A percentile compares a stretch with the other conserved stretches of the same genome.
phyloP scores from a whole-genome alignment of 2,797 vertebrate genomes.

The Lagocephalus sceleratus region DNA sequence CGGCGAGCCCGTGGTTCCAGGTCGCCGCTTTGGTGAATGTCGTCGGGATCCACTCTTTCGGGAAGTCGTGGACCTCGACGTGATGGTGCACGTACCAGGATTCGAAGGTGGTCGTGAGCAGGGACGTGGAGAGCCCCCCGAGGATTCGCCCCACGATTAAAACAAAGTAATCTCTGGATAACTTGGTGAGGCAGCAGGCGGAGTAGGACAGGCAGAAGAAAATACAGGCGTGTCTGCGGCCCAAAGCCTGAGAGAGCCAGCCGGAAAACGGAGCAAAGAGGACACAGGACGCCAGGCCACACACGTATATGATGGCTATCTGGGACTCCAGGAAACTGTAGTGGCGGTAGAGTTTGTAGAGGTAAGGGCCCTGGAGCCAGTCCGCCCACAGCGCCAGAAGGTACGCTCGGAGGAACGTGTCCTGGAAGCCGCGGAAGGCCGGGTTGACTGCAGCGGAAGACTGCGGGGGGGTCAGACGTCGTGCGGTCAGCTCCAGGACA shows the following conservation, averaged over 20 bases:
- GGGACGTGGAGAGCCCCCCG: slow-evolving; percentile 87
- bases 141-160: slow-evolving; percentile 85
- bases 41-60: slow-evolving; percentile 87
- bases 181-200: slow-evolving; percentile 86
- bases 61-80: slow-evolving; percentile 85
- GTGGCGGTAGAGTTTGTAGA: slow-evolving; percentile 92
- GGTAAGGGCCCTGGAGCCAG: slow-evolving; percentile 93
- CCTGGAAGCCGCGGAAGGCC: slow-evolving; percentile 85
- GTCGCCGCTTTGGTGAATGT: slow-evolving; percentile 84
- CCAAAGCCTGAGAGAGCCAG: slow-evolving; percentile 83
- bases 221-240: slow-evolving; percentile 85
- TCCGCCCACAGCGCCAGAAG: slow-evolving; percentile 89
- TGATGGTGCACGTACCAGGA: slow-evolving; percentile 89
- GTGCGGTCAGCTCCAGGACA: slow-evolving; percentile 83
- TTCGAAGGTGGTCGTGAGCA: slow-evolving; percentile 88
- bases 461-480: slow-evolving; percentile 74
- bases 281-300: slow-evolving; percentile 86
- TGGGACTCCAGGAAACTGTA: slow-evolving; percentile 93
- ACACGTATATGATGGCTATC: slow-evolving; percentile 92
- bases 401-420: slow-evolving; percentile 84
- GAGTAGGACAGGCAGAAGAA: slow-evolving; percentile 88
- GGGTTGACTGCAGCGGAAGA: slow-evolving; percentile 82
- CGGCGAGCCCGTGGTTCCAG: slow-evolving; percentile 88
- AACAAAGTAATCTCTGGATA: slow-evolving; percentile 90
- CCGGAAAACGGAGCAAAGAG: slow-evolving; percentile 85